Percentiles rank a stretch among this genome's conserved stretches.
Evolutionary conservation across 2,888 invertebrate genomes (phyloP).

Genomic region (Spilarctia lutea): DNA sequence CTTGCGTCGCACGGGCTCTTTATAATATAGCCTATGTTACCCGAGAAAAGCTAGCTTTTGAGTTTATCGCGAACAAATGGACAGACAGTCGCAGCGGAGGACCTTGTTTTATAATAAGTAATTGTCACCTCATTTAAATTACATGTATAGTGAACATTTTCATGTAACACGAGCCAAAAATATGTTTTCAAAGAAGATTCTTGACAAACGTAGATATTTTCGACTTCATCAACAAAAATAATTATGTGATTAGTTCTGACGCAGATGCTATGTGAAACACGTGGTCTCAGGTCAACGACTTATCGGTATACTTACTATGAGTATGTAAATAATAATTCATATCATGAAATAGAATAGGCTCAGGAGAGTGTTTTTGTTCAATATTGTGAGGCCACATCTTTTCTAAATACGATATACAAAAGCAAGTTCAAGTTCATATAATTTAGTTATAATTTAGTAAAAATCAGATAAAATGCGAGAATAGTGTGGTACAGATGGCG

Average conservation of each 20-base stretch:
- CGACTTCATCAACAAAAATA: not conserved
- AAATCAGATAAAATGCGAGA: slow-evolving; percentile 18
- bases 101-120: too few species aligned
- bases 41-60: too few species aligned
- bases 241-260: not conserved
- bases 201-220: not conserved
- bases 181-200: not conserved
- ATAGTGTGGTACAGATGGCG: slow-evolving; percentile 30
- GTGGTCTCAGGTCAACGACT: slow-evolving; percentile 5
- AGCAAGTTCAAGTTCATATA: slow-evolving; percentile 11
- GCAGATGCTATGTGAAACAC: slow-evolving; percentile 5
- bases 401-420: not conserved
- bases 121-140: not conserved
- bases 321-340: not conserved
- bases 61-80: too few species aligned
- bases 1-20: too few species aligned
- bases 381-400: not conserved
- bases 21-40: too few species aligned
- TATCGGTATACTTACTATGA: not conserved
- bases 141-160: not conserved
- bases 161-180: not conserved
- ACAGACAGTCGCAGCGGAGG: too few species aligned
- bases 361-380: not conserved
- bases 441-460: not conserved
- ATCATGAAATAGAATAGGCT: not conserved